phyloP scores from a whole-genome alignment of 2,888 invertebrate species.

The Tineola bisselliella region DNA sequence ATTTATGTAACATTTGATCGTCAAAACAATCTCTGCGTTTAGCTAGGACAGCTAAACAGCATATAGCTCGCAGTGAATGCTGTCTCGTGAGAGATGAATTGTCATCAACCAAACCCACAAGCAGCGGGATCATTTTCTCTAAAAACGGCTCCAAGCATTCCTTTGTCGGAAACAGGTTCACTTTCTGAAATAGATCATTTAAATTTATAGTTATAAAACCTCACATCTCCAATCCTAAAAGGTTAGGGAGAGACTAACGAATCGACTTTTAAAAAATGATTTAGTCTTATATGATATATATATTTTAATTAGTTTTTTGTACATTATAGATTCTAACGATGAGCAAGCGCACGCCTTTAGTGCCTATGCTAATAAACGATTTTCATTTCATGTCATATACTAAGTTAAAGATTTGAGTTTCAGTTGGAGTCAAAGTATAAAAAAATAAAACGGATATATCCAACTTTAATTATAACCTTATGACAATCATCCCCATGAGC shows the following conservation, averaged over 20 bases:
- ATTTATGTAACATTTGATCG: slow-evolving; percentile 65
- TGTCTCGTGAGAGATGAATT: slow-evolving; percentile 69
- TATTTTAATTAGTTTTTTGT: too few relatives aligned
- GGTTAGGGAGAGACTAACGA: too few relatives aligned
- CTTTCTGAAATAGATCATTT: slow-evolving; percentile 40
- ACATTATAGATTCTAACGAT: too few relatives aligned
- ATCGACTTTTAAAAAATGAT: too few relatives aligned
- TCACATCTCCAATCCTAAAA: too few relatives aligned
- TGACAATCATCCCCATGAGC: slow-evolving; percentile 34
- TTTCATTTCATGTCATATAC: too few relatives aligned
- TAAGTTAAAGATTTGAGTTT: background rate
- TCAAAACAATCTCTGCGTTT: slow-evolving; percentile 39
- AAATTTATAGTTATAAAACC: too few relatives aligned
- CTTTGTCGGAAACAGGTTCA: slow-evolving; percentile 55
- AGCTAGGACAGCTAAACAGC: slow-evolving; percentile 46
- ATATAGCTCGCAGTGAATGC: slow-evolving; percentile 68
- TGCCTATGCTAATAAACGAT: too few relatives aligned
- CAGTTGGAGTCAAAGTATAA: too few relatives aligned
- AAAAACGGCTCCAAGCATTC: slow-evolving; percentile 53
- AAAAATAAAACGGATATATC: too few relatives aligned
- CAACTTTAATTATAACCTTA: background rate
- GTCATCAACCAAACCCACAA: slow-evolving; percentile 72
- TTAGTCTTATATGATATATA: too few relatives aligned
- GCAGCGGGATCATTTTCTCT: slow-evolving; percentile 63
- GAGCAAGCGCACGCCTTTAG: too few relatives aligned